Conservation (phyloP, 1,140 invertebrate species). For the Luehdorfia chinensis region DNA sequence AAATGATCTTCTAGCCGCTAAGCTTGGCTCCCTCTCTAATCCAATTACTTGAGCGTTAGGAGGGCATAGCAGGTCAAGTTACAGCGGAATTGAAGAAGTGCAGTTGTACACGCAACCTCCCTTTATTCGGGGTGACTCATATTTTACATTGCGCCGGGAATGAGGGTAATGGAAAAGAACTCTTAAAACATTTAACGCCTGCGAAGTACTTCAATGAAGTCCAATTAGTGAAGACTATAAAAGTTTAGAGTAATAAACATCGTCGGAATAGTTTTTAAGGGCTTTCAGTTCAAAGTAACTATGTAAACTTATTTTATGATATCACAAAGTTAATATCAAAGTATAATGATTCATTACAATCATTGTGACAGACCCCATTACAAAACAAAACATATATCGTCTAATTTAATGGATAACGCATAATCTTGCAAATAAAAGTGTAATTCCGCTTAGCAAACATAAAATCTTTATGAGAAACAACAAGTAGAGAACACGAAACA, state of each 20-base stretch:
- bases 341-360: too few species aligned
- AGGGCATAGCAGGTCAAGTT: conserved; percentile 42
- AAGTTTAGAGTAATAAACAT: not conserved
- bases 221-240: not conserved
- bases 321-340: too few species aligned
- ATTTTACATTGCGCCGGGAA: conserved; percentile 29
- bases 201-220: not conserved
- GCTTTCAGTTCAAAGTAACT: too few species aligned
- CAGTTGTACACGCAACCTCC: conserved; percentile 55
- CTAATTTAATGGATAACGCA: not conserved
- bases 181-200: conserved; percentile 28
- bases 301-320: too few species aligned
- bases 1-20: conserved; percentile 31
- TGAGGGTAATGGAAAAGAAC: conserved; percentile 26
- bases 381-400: not conserved
- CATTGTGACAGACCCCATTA: not conserved
- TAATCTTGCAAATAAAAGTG: not conserved
- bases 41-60: conserved; percentile 29
- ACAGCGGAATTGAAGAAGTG: conserved; percentile 36
- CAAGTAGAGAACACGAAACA: too few species aligned
- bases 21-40: conserved; percentile 35
- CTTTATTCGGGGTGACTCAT: conserved; percentile 48
- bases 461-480: too few species aligned
- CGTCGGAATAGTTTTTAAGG: too few species aligned
- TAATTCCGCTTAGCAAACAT: too few species aligned